Conservation (phyloP, 2,113 vertebrate genomes). For the Toxotes chatareus region DNA sequence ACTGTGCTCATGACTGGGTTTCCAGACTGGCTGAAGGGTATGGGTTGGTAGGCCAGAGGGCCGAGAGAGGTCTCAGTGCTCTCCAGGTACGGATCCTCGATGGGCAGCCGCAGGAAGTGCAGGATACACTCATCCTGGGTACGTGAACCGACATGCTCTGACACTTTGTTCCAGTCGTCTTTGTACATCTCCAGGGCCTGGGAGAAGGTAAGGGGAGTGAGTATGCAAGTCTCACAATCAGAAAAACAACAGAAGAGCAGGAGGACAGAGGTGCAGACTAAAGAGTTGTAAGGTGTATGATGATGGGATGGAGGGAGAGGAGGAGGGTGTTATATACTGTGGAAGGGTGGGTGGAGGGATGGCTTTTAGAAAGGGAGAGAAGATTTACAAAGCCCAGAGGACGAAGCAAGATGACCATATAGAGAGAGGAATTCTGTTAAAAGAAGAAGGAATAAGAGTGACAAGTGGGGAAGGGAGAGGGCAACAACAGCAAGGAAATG, state of each 20-base stretch:
- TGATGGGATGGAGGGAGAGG: not conserved
- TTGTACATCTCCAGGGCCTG: constrained; percentile 98
- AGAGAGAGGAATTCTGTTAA: no score
- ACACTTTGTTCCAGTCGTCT: constrained; percentile 99
- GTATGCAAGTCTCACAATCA: not conserved
- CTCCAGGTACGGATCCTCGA: constrained; percentile 97
- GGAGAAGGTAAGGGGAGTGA: not conserved
- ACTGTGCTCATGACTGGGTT: constrained; percentile 99
- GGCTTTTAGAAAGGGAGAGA: no score
- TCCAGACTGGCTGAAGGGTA: constrained; percentile 97
- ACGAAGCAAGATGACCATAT: not conserved
- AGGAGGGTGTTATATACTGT: no score
- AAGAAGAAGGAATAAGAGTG: not conserved
- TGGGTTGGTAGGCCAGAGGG: constrained; percentile 94
- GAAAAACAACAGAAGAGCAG: not conserved
- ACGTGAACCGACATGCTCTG: constrained; percentile 95
- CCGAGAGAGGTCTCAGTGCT: constrained; percentile 91
- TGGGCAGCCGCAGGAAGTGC: constrained; percentile 95
- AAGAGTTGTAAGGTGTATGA: not conserved
- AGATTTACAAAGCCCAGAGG: not conserved
- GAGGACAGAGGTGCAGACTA: not conserved
- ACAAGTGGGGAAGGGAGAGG: no score
- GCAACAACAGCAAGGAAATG: not conserved
- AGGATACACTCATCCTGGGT: constrained; percentile 98
- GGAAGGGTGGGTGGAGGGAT: no score